Evolutionary conservation across 2,888 invertebrate genomes (phyloP).

Genomic region (Dynastes tityus): DNA sequence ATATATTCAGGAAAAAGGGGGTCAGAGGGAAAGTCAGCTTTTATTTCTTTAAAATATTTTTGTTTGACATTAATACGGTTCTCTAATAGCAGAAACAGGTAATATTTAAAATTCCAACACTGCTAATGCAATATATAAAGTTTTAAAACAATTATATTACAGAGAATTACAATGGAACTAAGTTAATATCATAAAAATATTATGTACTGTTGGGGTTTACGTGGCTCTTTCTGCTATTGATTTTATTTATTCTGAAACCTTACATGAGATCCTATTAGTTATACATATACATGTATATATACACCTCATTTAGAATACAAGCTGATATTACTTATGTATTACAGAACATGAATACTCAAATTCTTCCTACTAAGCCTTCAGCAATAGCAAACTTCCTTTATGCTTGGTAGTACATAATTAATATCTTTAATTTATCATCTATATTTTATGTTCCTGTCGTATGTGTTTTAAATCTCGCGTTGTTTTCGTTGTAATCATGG

Average conservation of each 20-base stretch:
- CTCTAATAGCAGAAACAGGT: no score
- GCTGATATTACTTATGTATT: not conserved
- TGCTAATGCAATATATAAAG: no score
- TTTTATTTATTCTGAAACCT: conserved; percentile 38
- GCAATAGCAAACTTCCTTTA: not conserved
- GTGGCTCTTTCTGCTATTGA: conserved; percentile 26
- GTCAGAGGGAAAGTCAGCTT: not conserved
- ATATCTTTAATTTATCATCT: not conserved
- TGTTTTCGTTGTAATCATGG: no score
- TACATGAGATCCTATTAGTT: conserved; percentile 33
- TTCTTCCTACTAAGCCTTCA: not conserved
- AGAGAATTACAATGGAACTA: no score
- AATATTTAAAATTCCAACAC: no score
- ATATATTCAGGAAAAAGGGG: not conserved
- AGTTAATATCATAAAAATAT: not conserved
- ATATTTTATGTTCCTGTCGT: no score
- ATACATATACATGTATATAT: conserved; percentile 2
- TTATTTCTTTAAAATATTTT: not conserved
- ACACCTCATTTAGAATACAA: conserved; percentile 12
- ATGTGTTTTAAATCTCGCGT: no score
- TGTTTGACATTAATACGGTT: no score
- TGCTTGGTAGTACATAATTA: not conserved
- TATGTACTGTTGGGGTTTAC: conserved; percentile 11
- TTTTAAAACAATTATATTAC: no score
- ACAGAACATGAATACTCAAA: not conserved